phyloP scores from a whole-genome alignment of 2,797 vertebrate species.

The Adrianichthys oophorus region DNA sequence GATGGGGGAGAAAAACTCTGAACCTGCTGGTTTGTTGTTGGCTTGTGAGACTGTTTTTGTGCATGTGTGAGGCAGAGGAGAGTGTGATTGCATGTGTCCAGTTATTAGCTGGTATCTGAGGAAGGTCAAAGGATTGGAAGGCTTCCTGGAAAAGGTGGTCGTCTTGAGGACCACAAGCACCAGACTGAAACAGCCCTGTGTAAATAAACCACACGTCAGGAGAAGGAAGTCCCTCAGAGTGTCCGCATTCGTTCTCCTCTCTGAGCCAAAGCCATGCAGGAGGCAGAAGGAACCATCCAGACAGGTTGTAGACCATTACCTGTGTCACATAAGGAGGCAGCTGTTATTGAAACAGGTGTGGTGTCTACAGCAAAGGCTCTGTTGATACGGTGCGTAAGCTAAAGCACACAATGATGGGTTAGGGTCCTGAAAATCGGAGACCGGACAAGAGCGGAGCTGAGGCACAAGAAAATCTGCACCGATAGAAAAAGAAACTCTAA shows the following conservation, averaged over 20 bases:
- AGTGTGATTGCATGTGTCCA: slow-evolving; percentile 45
- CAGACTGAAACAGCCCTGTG: slow-evolving; percentile 66
- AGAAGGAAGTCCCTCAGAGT: neutral
- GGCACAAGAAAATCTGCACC: slow-evolving; percentile 39
- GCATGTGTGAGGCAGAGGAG: slow-evolving; percentile 22
- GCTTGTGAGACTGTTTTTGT: slow-evolving; percentile 35
- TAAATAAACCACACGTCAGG: slow-evolving; percentile 37
- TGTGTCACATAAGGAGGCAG: slow-evolving; percentile 5
- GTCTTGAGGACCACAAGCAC: slow-evolving; percentile 64
- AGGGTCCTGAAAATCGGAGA: slow-evolving; percentile 11
- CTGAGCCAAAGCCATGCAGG: slow-evolving; percentile 24
- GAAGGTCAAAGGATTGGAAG: slow-evolving; percentile 65
- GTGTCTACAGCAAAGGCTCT: slow-evolving; percentile 34
- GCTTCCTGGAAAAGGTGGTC: slow-evolving; percentile 63
- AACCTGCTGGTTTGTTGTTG: slow-evolving; percentile 71
- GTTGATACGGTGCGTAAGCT: slow-evolving; percentile 11
- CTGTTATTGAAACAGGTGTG: slow-evolving; percentile 42
- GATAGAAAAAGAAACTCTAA: slow-evolving; percentile 10
- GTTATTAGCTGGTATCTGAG: slow-evolving; percentile 68
- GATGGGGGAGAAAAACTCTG: slow-evolving; percentile 47
- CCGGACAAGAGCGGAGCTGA: slow-evolving; percentile 5
- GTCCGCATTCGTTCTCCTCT: slow-evolving; percentile 6
- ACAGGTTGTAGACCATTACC: neutral
- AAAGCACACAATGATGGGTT: slow-evolving; percentile 36
- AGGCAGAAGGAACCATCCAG: slow-evolving; percentile 24